Conservation (phyloP, 2,888 invertebrate species). For the Phytoseiulus persimilis region DNA sequence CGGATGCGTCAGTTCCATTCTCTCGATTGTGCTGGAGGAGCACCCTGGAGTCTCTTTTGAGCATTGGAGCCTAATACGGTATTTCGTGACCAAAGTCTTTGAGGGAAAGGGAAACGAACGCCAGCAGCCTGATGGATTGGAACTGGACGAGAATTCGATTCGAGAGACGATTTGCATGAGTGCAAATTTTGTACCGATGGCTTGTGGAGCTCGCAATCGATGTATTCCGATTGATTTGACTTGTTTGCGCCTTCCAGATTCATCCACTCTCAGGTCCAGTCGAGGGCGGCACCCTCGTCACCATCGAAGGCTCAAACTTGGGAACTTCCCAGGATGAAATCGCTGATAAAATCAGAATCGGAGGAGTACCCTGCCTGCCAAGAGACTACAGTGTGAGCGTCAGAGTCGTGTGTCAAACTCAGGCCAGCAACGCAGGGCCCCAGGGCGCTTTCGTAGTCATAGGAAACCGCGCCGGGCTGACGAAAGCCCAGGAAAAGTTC, state of each 20-base stretch:
- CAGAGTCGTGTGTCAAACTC: slow-evolving; percentile 46
- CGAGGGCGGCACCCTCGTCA: slow-evolving; percentile 53
- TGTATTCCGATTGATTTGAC: not conserved
- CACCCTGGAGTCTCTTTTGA: not conserved
- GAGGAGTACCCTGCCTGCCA: slow-evolving; percentile 50
- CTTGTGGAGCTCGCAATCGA: too few relatives aligned
- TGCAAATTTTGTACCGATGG: too few relatives aligned
- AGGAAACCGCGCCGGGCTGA: slow-evolving; percentile 78
- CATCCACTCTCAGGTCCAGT: slow-evolving; percentile 52
- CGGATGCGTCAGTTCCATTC: not conserved
- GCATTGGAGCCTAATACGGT: not conserved
- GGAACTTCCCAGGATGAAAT: slow-evolving; percentile 52
- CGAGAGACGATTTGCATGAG: too few relatives aligned
- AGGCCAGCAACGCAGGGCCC: slow-evolving; percentile 36
- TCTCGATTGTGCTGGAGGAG: not conserved
- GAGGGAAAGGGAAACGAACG: too few relatives aligned
- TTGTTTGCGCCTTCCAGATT: slow-evolving; percentile 47
- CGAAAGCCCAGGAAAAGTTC: slow-evolving; percentile 76
- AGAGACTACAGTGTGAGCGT: slow-evolving; percentile 50
- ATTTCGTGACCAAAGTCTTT: not conserved
- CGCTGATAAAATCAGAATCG: slow-evolving; percentile 50
- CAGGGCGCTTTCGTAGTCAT: slow-evolving; percentile 71
- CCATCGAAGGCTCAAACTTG: slow-evolving; percentile 53
- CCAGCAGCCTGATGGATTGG: too few relatives aligned
- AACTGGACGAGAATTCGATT: too few relatives aligned